Percentiles rank a stretch among this genome's conserved stretches.
Evolutionary conservation across 2,113 vertebrate species (phyloP).

Genomic region (Calidris pugnax): DNA sequence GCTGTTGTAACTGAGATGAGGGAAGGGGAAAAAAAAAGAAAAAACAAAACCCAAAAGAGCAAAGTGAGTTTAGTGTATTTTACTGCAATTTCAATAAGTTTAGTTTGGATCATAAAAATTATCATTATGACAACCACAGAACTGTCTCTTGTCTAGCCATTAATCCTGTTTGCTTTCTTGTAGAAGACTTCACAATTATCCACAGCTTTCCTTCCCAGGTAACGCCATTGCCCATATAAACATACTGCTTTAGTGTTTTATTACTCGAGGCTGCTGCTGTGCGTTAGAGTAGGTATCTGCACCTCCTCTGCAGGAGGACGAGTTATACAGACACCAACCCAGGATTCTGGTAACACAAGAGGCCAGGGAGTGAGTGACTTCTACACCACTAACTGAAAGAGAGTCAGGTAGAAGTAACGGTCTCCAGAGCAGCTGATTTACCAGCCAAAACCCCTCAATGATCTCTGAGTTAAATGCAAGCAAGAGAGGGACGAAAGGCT

Average conservation of each 20-base stretch:
- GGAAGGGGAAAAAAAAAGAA: no score
- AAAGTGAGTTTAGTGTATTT: neutral
- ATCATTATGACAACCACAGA: neutral
- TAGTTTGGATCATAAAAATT: neutral
- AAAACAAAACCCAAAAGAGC: no score
- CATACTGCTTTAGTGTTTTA: neutral
- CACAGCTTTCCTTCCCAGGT: neutral
- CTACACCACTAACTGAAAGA: neutral
- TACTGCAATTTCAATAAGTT: neutral
- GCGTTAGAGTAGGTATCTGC: rapidly evolving
- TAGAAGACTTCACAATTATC: neutral
- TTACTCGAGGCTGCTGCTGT: neutral
- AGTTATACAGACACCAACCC: neutral
- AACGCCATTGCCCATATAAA: neutral
- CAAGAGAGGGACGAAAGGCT: neutral
- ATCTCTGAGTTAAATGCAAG: neutral
- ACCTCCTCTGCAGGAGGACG: rapidly evolving
- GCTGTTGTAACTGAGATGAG: neutral
- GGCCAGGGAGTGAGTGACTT: neutral
- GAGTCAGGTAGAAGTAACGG: neutral
- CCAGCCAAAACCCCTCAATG: neutral
- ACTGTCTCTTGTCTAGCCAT: neutral
- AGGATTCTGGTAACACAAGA: neutral
- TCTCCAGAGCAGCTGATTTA: neutral
- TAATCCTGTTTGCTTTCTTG: neutral